Conservation (phyloP, 2,113 vertebrate genomes). For the Archilochus colubris region DNA sequence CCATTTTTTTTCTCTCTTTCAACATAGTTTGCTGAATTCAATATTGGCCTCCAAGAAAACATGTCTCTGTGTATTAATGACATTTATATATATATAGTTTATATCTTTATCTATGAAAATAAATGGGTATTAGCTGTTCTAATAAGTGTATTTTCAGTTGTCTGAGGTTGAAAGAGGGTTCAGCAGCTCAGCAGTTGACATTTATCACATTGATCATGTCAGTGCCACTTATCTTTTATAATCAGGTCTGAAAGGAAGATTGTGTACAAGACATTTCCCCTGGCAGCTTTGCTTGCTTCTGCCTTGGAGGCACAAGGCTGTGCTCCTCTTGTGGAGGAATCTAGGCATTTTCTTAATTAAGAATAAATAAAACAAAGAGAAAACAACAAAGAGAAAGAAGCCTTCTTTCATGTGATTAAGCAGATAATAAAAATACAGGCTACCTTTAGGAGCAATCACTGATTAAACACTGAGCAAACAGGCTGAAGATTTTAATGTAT, state of each 20-base stretch:
- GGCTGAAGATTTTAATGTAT: background rate
- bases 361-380: background rate
- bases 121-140: background rate
- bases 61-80: background rate
- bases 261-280: background rate
- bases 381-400: background rate
- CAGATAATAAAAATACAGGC: background rate
- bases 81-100: background rate
- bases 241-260: background rate
- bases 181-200: background rate
- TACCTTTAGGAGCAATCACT: background rate
- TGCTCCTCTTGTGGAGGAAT: background rate
- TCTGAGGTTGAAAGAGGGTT: background rate
- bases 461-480: background rate
- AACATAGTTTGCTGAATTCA: background rate
- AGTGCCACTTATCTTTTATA: background rate
- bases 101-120: background rate
- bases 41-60: background rate
- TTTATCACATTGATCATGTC: background rate
- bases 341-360: conserved; percentile 16
- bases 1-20: background rate
- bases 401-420: background rate
- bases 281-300: background rate
- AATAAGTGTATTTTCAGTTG: background rate
- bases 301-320: background rate